Percentiles rank a stretch among this genome's conserved stretches.
phyloP scores from a whole-genome alignment of 2,797 vertebrate genomes.

The Pachyuromys duprasi region DNA sequence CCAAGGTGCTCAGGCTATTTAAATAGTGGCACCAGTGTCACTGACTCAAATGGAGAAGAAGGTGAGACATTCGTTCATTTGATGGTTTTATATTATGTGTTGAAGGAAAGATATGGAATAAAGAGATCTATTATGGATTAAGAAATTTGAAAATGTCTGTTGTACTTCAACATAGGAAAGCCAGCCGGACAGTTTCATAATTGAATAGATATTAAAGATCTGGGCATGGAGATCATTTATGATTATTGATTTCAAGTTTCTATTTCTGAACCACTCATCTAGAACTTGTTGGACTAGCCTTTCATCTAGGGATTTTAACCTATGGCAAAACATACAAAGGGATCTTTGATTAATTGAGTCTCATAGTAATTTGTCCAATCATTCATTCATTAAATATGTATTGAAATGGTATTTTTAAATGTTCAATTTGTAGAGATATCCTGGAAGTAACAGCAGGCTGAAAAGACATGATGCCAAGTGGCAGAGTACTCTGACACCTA shows the following conservation, averaged over 20 bases:
- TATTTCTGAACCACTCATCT: constrained; percentile 57
- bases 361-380: constrained; percentile 28
- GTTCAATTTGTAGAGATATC: neutral
- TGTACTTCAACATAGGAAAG: neutral
- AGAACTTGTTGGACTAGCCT: constrained; percentile 41
- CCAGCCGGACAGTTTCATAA: neutral
- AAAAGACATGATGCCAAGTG: neutral
- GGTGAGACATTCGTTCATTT: neutral
- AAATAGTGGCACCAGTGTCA: neutral
- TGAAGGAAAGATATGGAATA: neutral
- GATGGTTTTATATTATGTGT: neutral
- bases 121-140: neutral
- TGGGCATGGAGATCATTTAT: neutral
- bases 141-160: neutral
- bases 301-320: constrained; percentile 16
- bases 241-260: constrained; percentile 39
- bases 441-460: neutral
- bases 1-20: neutral
- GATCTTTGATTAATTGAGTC: constrained; percentile 50
- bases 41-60: neutral
- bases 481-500: no score
- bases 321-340: neutral
- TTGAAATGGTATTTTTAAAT: constrained; percentile 59
- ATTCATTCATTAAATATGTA: constrained; percentile 34
- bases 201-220: neutral